Percentiles rank a stretch among this genome's conserved stretches.
These are phyloP conservation scores for Hoplodrina ambigua DNA, from an alignment of 2,888 invertebrate genomes.

Conservation along the genomic window DNA sequence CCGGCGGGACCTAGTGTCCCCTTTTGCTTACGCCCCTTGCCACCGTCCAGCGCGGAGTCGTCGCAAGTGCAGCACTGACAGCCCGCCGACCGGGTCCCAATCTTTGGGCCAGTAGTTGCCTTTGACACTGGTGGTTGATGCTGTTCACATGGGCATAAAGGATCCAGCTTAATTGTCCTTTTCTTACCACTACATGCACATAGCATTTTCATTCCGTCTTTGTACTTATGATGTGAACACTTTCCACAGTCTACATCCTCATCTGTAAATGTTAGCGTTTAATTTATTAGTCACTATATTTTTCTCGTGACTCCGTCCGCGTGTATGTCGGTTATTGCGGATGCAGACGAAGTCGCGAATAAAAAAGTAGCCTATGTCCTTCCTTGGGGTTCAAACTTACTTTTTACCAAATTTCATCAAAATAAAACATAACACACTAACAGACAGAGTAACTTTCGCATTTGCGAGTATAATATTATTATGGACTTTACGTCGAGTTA, in stretches of 20 bases:
- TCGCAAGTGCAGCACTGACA: constrained; percentile 26
- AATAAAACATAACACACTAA: too few species aligned
- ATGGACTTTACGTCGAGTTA: not conserved
- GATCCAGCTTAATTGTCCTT: constrained; percentile 17
- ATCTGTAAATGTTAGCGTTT: constrained; percentile 23
- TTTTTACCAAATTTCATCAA: too few species aligned
- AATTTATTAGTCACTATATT: not conserved
- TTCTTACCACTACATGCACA: constrained; percentile 41
- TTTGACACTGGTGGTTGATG: constrained; percentile 21
- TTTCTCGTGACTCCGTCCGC: too few species aligned
- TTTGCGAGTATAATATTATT: too few species aligned
- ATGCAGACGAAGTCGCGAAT: too few species aligned
- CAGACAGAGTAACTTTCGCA: too few species aligned
- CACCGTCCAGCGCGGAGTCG: not conserved
- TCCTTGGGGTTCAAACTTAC: too few species aligned
- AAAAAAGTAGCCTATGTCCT: too few species aligned
- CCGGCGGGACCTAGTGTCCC: constrained; percentile 5
- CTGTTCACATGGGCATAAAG: constrained; percentile 43
- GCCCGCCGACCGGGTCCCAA: constrained; percentile 17
- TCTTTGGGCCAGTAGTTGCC: constrained; percentile 9
- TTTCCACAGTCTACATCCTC: constrained; percentile 11
- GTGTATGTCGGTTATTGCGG: too few species aligned
- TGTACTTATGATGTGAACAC: constrained; percentile 8
- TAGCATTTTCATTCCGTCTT: constrained; percentile 14
- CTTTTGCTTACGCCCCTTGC: not conserved